Conservation (phyloP, 2,113 vertebrate species). For the Pantherophis guttatus region DNA sequence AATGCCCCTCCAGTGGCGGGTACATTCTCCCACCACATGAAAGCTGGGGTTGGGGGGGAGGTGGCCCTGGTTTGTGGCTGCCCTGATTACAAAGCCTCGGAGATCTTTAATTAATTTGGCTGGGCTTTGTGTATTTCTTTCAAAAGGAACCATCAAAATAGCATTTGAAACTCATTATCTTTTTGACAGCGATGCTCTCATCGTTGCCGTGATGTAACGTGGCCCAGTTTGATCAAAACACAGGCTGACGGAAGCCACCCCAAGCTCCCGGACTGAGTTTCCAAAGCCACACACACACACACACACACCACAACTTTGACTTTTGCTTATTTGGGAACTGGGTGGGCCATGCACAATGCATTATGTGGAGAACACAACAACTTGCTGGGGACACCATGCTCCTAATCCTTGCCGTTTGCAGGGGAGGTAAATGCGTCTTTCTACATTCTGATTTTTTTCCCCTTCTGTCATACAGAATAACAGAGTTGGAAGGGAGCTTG, state of each 20-base stretch:
- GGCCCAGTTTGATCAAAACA: neutral
- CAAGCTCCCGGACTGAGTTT: neutral
- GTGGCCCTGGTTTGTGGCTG: constrained; percentile 53
- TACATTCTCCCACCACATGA: constrained; percentile 64
- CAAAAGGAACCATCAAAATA: constrained; percentile 66
- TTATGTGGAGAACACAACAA: neutral
- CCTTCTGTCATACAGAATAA: neutral
- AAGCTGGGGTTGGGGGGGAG: constrained; percentile 33
- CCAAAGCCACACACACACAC: neutral
- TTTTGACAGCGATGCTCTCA: constrained; percentile 30
- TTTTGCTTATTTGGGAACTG: neutral
- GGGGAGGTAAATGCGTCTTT: too few relatives aligned
- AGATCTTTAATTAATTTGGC: constrained; percentile 68
- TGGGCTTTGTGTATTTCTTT: constrained; percentile 59
- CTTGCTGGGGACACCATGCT: neutral
- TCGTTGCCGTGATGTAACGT: constrained; percentile 20
- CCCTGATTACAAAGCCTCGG: constrained; percentile 69
- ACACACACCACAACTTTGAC: neutral
- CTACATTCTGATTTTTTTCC: neutral
- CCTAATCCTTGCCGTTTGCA: neutral
- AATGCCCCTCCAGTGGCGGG: constrained; percentile 3
- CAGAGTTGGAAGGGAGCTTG: neutral
- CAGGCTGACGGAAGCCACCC: neutral
- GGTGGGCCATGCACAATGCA: neutral
- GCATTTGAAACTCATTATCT: constrained; percentile 71